These are phyloP conservation scores for Hydractinia echinata DNA, from an alignment of 30 jellyfish, hydroid and myxozoan species.

Conservation along the genomic window DNA sequence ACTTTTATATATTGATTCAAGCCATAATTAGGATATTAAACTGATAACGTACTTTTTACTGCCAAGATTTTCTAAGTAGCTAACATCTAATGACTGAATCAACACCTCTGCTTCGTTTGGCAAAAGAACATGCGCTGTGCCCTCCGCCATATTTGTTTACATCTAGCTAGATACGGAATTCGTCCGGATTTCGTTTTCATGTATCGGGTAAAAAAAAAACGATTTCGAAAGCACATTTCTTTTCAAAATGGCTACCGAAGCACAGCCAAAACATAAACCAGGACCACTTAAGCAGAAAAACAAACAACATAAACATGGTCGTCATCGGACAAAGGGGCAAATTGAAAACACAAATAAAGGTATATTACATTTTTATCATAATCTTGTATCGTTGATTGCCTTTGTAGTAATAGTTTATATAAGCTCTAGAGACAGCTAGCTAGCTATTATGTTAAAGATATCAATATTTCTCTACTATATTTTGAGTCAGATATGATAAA, in stretches of 20 bases:
- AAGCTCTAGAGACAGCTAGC: no score
- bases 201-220: background rate
- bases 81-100: slow-evolving; percentile 39
- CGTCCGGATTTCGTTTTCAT: background rate
- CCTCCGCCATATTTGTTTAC: slow-evolving; percentile 10
- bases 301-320: slow-evolving; percentile 78
- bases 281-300: slow-evolving; percentile 85
- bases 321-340: slow-evolving; percentile 89
- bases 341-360: slow-evolving; percentile 63
- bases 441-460: no score
- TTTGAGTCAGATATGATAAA: no score
- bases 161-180: background rate
- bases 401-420: no score
- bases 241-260: slow-evolving; percentile 55
- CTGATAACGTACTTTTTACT: slow-evolving; percentile 31
- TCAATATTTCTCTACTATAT: no score
- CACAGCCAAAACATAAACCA: slow-evolving; percentile 64
- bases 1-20: no score
- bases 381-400: no score
- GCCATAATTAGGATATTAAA: no score
- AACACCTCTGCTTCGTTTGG: slow-evolving; percentile 70
- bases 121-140: slow-evolving; percentile 22
- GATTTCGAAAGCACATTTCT: background rate
- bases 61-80: slow-evolving; percentile 47
- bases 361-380: no score